phyloP scores from a whole-genome alignment of 1,140 invertebrate species.

The Maniola jurtina region DNA sequence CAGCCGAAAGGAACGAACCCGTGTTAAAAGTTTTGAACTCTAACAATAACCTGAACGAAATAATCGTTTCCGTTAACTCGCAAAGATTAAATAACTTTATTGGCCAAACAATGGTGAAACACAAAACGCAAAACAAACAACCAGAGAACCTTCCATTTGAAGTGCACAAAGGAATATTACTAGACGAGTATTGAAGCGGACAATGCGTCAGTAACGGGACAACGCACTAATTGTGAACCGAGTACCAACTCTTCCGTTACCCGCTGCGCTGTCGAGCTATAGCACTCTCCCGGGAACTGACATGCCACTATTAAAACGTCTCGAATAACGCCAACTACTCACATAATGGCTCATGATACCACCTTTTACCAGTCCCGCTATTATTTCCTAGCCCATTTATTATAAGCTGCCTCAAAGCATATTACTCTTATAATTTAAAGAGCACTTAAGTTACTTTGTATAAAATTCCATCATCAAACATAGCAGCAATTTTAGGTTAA shows the following conservation, averaged over 20 bases:
- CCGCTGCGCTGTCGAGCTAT: slow-evolving; percentile 36
- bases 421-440: neutral
- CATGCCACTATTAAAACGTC: slow-evolving; percentile 31
- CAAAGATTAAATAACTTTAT: slow-evolving; percentile 24
- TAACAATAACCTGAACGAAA: slow-evolving; percentile 11
- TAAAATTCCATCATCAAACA: neutral
- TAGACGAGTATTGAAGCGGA: slow-evolving; percentile 59
- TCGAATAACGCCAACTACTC: slow-evolving; percentile 25
- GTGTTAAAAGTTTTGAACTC: neutral
- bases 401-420: neutral
- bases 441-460: slow-evolving; percentile 3
- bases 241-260: slow-evolving; percentile 63
- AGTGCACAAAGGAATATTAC: slow-evolving; percentile 65
- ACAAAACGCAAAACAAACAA: slow-evolving; percentile 54
- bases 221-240: slow-evolving; percentile 70
- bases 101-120: slow-evolving; percentile 46
- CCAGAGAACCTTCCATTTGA: slow-evolving; percentile 56
- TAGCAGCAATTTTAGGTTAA: neutral
- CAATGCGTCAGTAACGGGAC: slow-evolving; percentile 72
- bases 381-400: slow-evolving; percentile 22
- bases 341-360: slow-evolving; percentile 20
- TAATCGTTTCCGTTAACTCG: slow-evolving; percentile 8
- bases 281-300: slow-evolving; percentile 32
- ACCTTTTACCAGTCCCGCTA: slow-evolving; percentile 13
- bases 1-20: neutral